Evolutionary conservation across 2,113 vertebrate genomes (phyloP), one percentile per base, ranked within the genome.

Genomic region (Aspidoscelis tigris): DNA sequence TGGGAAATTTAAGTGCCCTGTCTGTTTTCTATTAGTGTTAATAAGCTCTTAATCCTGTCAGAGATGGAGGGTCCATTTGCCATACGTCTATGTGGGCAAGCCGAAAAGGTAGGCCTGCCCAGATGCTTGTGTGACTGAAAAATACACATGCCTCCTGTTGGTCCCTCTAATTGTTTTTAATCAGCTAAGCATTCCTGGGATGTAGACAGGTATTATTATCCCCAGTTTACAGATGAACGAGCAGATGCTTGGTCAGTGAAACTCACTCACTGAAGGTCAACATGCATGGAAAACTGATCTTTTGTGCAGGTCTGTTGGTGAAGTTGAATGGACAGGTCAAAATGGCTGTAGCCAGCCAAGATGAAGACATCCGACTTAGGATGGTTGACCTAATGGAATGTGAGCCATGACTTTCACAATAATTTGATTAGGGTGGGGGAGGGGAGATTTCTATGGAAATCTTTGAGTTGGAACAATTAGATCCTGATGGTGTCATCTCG

Each of bases 21-120:
- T 83, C 44, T 84, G 39, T 72, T 89, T 85, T 92, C 89, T 86
- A n/a, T 85, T 92, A 71, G 10, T 6, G 50, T 83, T 91, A 90
- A 86, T 89, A 88, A 87, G 74, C 12, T 86, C 22, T 85, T 93
- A 84, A 85, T 92, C 73, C 41, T n/a, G 64, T 0, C 0, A 50
- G 80, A 76, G 80, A 81, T 82, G 77, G 7, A 73, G 76, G 53
- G 76, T 20, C 43, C 20, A 33, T 78, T 84, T 71, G 41, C 39
- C 61, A 41, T 75, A 75, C 64, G n/a, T 74, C 55, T 43, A 69
- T 85, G 84, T 58, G 70, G 41, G 1, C 0, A 0, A 5, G 20
- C 33, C 1, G 18, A 44, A 1, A 84, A 79, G 55, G 76, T 41
- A 79, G 76, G 26, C 68, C 71, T 20, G 41, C 55, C 47, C 71